phyloP scores from a whole-genome alignment of 2,888 invertebrate genomes.

The Polyommatus icarus region DNA sequence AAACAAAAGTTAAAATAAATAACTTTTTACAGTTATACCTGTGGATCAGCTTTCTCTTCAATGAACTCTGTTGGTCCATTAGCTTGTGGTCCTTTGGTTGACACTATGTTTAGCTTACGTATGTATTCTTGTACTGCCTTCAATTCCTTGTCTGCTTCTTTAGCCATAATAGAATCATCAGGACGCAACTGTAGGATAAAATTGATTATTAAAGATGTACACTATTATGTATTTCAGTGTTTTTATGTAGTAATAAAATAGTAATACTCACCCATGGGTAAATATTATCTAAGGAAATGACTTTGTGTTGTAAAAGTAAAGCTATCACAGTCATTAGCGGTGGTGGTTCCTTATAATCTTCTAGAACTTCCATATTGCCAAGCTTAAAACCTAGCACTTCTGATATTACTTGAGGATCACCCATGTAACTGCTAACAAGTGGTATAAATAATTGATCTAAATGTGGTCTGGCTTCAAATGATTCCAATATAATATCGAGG shows the following conservation, averaged over 20 bases:
- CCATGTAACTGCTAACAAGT: constrained; percentile 91
- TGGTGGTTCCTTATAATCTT: constrained; percentile 84
- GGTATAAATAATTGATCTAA: constrained; percentile 91
- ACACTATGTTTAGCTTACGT: constrained; percentile 90
- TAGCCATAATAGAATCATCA: constrained; percentile 89
- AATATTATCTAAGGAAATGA: constrained; percentile 92
- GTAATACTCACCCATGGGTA: constrained; percentile 90
- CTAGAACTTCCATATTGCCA: constrained; percentile 82
- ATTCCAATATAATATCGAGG: constrained; percentile 96
- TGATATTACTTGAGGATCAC: constrained; percentile 89
- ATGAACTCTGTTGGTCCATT: constrained; percentile 83
- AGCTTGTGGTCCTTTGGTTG: constrained; percentile 89
- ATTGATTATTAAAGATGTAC: background rate
- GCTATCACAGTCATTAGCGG: constrained; percentile 95
- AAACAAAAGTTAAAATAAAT: background rate
- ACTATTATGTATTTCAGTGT: background rate
- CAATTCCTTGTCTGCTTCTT: constrained; percentile 90
- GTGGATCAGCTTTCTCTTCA: constrained; percentile 85
- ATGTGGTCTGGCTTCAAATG: constrained; percentile 93
- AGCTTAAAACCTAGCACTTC: constrained; percentile 98
- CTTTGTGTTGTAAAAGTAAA: constrained; percentile 91
- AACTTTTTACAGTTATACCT: constrained; percentile 64
- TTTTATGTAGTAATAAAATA: constrained; percentile 1
- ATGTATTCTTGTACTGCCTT: constrained; percentile 92
- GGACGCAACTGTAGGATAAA: constrained; percentile 85